A percentile compares a stretch with the other conserved stretches of the same genome.
Evolutionary conservation across 2,888 invertebrate species (phyloP).

Genomic region (Tetheella fluctuosa): DNA sequence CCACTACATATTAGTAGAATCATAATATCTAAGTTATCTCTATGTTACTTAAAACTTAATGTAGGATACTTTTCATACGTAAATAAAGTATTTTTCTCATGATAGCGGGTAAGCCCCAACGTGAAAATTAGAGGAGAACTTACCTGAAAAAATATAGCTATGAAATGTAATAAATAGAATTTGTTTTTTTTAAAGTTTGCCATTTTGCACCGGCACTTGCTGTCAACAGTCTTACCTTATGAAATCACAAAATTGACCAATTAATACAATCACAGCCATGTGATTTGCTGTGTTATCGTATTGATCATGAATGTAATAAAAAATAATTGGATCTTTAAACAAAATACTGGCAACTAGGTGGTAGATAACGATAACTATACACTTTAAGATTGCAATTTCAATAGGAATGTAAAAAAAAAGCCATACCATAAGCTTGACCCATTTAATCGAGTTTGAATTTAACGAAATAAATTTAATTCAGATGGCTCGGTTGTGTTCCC

Average conservation of each 20-base stretch:
- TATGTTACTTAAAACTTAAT: too few relatives aligned
- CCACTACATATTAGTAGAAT: too few relatives aligned
- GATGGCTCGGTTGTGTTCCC: too few relatives aligned
- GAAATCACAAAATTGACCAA: background rate
- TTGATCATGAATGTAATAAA: constrained; percentile 21
- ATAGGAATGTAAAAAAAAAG: too few relatives aligned
- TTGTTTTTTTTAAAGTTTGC: background rate
- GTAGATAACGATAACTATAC: background rate
- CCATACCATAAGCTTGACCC: too few relatives aligned
- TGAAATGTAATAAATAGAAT: background rate
- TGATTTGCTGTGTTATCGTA: constrained; percentile 19
- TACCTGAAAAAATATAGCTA: background rate
- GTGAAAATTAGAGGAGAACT: background rate
- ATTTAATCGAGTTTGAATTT: too few relatives aligned
- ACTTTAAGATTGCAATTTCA: too few relatives aligned
- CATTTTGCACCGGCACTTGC: background rate
- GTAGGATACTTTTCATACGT: too few relatives aligned
- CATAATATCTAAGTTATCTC: too few relatives aligned
- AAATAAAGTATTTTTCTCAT: too few relatives aligned
- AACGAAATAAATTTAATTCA: too few relatives aligned
- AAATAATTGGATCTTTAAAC: constrained; percentile 22
- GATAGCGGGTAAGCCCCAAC: too few relatives aligned
- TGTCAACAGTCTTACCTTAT: background rate
- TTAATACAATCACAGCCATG: background rate
- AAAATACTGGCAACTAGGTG: constrained; percentile 15